Evolutionary conservation across 2,113 vertebrate genomes (phyloP).

Genomic region (Axis porcinus): DNA sequence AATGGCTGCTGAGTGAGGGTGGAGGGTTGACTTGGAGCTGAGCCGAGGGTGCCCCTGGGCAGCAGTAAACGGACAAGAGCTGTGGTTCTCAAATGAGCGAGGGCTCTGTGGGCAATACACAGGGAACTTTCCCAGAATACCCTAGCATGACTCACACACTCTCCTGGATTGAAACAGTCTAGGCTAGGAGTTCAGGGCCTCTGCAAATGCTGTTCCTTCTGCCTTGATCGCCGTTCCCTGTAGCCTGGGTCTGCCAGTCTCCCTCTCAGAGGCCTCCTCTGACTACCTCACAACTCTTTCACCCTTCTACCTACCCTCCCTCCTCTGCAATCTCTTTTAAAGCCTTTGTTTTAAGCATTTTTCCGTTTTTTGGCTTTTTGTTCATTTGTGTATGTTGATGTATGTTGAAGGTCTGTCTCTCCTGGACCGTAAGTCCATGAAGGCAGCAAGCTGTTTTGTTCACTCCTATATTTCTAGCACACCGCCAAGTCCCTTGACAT

Average conservation of each 20-base stretch:
- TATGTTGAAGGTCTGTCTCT: background rate
- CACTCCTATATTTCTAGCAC: background rate
- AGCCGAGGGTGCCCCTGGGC: background rate
- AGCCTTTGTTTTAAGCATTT: background rate
- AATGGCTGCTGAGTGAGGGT: fast-evolving
- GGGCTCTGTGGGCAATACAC: background rate
- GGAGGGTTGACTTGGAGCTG: background rate
- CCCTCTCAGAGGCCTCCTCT: background rate
- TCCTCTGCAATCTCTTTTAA: background rate
- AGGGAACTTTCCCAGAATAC: background rate
- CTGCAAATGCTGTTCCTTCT: background rate
- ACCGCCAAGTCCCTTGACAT: background rate
- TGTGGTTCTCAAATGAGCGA: background rate
- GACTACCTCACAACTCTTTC: background rate
- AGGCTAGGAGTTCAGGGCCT: background rate
- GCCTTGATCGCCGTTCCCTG: background rate
- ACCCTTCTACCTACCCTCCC: background rate
- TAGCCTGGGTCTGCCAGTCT: background rate
- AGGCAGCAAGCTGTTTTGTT: background rate
- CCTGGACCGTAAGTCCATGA: background rate
- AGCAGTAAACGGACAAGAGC: background rate
- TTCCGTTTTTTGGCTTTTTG: background rate
- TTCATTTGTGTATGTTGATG: background rate
- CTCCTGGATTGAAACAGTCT: background rate
- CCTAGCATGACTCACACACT: background rate